phyloP scores from a whole-genome alignment of 2,888 invertebrate genomes.

The Spicauda simplicius region DNA sequence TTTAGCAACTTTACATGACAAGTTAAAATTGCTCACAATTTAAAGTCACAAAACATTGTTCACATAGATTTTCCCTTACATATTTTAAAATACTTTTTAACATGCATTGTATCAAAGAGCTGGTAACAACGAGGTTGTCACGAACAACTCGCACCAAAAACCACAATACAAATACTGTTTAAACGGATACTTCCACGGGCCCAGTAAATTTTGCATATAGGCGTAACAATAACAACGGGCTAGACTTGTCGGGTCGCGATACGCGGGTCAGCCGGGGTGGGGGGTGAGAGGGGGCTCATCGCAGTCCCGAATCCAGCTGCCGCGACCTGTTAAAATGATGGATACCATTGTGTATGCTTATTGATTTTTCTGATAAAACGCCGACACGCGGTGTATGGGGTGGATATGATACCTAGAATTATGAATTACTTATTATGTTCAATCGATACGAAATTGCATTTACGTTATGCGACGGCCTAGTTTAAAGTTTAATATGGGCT shows the following conservation, averaged over 20 bases:
- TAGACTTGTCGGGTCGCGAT: background rate
- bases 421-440: background rate
- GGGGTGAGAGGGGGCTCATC: background rate
- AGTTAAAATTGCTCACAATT: too few relatives aligned
- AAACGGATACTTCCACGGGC: too few relatives aligned
- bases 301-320: constrained; percentile 6
- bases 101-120: too few relatives aligned
- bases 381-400: background rate
- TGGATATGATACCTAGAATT: background rate
- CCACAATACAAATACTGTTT: too few relatives aligned
- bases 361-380: constrained; percentile 17
- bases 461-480: background rate
- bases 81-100: too few relatives aligned
- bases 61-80: too few relatives aligned
- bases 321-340: constrained; percentile 15
- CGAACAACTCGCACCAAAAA: too few relatives aligned
- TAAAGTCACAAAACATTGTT: too few relatives aligned
- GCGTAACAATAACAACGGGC: background rate
- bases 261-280: background rate
- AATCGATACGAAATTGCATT: constrained; percentile 7
- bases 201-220: background rate
- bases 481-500: background rate
- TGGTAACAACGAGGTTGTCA: too few relatives aligned
- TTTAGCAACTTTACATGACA: too few relatives aligned
- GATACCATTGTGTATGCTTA: constrained; percentile 19